These are phyloP conservation scores for Pemphigus obesinymphae DNA, from an alignment of 1,140 invertebrate species.

Conservation along the genomic window DNA sequence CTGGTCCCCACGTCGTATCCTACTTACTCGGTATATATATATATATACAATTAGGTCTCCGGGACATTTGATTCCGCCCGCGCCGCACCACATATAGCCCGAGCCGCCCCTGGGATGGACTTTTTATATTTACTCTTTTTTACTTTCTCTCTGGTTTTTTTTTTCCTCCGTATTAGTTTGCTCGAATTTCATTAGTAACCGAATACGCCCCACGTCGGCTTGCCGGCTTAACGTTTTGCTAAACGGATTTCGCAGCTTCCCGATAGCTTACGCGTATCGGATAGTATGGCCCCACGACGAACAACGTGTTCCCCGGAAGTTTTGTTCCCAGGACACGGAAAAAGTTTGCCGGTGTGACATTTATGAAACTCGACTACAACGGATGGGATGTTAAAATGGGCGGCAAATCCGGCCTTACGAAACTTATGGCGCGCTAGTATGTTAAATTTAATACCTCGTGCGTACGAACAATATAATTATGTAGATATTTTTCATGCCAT, in stretches of 20 bases:
- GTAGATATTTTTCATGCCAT: background rate
- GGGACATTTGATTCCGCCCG: conserved; percentile 27
- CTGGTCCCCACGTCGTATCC: background rate
- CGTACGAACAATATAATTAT: background rate
- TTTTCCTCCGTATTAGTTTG: background rate
- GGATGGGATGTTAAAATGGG: background rate
- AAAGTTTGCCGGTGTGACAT: conserved; percentile 8
- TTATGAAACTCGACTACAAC: background rate
- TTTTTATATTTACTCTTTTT: conserved; percentile 6
- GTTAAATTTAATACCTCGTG: background rate
- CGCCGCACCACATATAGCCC: background rate
- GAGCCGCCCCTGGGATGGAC: background rate
- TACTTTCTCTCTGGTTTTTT: background rate
- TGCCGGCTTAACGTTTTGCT: background rate
- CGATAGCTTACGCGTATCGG: background rate
- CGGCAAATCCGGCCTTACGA: background rate
- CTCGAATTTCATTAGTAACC: conserved; percentile 29
- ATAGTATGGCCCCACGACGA: background rate
- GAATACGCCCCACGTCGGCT: background rate
- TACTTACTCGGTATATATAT: background rate
- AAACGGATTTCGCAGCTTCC: conserved; percentile 19
- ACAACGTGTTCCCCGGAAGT: conserved; percentile 1
- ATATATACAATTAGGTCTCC: conserved; percentile 28
- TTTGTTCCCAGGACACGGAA: background rate
- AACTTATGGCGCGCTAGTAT: background rate